Evolutionary conservation across 2,797 vertebrate species (phyloP).

Genomic region (Paedocypris micromegethes): DNA sequence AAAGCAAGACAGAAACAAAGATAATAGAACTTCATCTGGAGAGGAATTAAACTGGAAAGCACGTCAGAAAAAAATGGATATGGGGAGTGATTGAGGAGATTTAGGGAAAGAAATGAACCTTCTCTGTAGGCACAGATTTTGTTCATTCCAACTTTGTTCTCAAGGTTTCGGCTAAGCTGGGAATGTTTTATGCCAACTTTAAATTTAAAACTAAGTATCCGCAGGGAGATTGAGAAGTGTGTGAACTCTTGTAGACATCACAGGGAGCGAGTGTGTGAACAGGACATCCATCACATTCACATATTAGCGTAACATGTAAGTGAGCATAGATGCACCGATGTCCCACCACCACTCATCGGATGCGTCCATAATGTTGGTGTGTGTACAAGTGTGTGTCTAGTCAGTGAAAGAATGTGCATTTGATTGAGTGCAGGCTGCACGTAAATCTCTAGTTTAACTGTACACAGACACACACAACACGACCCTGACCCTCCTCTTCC

Average conservation of each 20-base stretch:
- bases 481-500: conserved; percentile 60
- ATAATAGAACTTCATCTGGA: conserved; percentile 23
- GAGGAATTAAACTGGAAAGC: conserved; percentile 31
- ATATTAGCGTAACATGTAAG: conserved; percentile 10
- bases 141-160: conserved; percentile 54
- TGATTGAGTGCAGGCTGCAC: conserved; percentile 77
- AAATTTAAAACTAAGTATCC: conserved; percentile 56
- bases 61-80: conserved; percentile 11
- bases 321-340: conserved; percentile 21
- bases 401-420: conserved; percentile 74
- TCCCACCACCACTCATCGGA: conserved; percentile 12
- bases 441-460: conserved; percentile 75
- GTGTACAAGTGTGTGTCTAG: conserved; percentile 64
- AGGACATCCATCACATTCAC: conserved; percentile 30
- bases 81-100: conserved; percentile 7
- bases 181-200: conserved; percentile 57
- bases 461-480: conserved; percentile 68
- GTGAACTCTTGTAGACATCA: conserved; percentile 33
- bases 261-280: conserved; percentile 17
- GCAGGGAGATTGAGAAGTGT: conserved; percentile 31
- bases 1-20: conserved; percentile 55
- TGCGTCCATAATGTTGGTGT: conserved; percentile 37
- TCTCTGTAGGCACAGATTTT: conserved; percentile 52
- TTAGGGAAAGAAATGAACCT: conserved; percentile 18
- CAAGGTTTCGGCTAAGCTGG: conserved; percentile 55